These are phyloP conservation scores for Meriones psammophilus DNA, from an alignment of 2,797 vertebrate genomes.

Conservation along the genomic window DNA sequence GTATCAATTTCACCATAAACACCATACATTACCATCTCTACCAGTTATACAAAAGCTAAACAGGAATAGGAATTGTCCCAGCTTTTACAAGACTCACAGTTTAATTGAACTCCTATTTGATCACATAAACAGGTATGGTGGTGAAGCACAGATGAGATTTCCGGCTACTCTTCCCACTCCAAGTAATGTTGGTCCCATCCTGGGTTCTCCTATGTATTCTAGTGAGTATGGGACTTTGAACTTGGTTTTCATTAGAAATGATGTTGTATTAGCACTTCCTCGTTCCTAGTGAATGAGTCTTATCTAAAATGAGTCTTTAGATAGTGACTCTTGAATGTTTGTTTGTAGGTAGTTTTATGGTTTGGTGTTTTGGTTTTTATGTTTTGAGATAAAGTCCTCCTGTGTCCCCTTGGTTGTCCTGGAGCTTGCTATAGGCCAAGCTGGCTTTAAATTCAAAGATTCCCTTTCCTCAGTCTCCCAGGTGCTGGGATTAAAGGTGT, in stretches of 20 bases:
- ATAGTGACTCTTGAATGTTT: background rate
- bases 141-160: constrained; percentile 98
- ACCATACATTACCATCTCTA: background rate
- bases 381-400: background rate
- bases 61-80: background rate
- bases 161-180: constrained; percentile 92
- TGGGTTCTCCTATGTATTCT: constrained; percentile 92
- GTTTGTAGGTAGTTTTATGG: background rate
- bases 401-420: background rate
- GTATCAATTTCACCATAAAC: background rate
- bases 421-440: background rate
- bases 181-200: constrained; percentile 92
- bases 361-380: background rate
- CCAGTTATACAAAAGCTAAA: constrained; percentile 38
- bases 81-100: background rate
- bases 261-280: constrained; percentile 25
- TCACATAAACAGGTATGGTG: constrained; percentile 93
- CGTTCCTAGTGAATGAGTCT: constrained; percentile 18
- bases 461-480: too few species aligned
- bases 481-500: background rate
- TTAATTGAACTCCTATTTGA: constrained; percentile 23
- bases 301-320: background rate
- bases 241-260: background rate
- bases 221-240: constrained; percentile 82
- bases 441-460: background rate